Base-by-base conservation (phyloP, 2,113 vertebrate genomes). In the Apteryx owenii region DNA sequence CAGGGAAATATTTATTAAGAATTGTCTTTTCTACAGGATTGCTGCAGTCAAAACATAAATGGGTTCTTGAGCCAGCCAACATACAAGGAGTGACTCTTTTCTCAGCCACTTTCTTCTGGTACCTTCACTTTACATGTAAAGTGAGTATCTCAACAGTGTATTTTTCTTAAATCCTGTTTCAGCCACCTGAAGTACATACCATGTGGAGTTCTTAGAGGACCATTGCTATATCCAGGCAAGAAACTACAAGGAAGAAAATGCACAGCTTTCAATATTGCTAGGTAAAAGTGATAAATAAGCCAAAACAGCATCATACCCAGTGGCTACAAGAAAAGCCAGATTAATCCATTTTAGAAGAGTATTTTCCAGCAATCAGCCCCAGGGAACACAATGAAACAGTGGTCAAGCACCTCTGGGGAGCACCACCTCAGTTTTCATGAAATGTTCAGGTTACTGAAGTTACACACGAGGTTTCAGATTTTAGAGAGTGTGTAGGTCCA, bases 1-100 rank as follows among this genome's bases (percentile, higher is more conserved):
- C 70, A 68, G 93, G 81, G 85, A 83, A 91, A 56, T 54, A 81
- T 68, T 93, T 91, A 80, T 88, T 80, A 51, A 78, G 54, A 91
- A 66, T 3, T 72, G 36, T 76, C 71, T 61, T 75, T 61, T 42
- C 87, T 69, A 87, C 48, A 95, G 66, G 73, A 86, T 54, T 29
- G 23, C 84, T 73, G 88, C 77, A 48, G 15, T 60, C n/a, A 26
- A 93, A 87, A 83, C 11, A 72, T 14, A 80, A 85, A 56, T 11
- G 64, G 91, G 83, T 56, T 79, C 70, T 93, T 9, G 46, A 83
- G 9, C 38, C 46, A 50, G 12, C 7, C 51, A 44, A 4, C 44
- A 40, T 4, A 11, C n/a, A 76, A 65, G 54, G n/a, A 68, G 36
- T 3, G 4, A 40, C 25, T 42, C 60, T 90, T 19, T 40, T 36